Conservation (phyloP, 1,140 invertebrate genomes). For the Arion vulgaris region DNA sequence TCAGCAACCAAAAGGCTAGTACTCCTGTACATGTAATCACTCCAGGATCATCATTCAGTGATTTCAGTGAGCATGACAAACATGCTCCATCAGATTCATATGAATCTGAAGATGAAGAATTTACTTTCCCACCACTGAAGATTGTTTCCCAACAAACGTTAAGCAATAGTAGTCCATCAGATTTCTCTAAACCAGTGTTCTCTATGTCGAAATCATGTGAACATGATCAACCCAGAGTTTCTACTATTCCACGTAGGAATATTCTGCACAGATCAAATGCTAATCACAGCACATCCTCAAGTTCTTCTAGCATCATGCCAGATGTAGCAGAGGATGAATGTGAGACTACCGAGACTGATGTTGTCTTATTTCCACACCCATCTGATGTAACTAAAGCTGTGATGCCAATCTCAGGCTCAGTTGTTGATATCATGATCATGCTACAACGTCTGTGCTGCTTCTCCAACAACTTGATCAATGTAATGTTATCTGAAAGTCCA, state of each 20-base stretch:
- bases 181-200: slow-evolving; percentile 17
- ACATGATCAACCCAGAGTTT: background rate
- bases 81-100: background rate
- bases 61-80: background rate
- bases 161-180: background rate
- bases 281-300: slow-evolving; percentile 12
- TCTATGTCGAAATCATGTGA: background rate
- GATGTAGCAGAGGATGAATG: background rate
- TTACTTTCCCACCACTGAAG: slow-evolving; percentile 21
- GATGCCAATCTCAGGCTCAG: slow-evolving; percentile 58
- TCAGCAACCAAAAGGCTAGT: background rate
- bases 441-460: slow-evolving; percentile 54
- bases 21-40: background rate
- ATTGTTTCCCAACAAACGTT: background rate
- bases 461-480: background rate
- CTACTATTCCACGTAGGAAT: background rate
- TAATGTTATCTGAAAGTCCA: slow-evolving; percentile 33
- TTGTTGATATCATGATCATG: slow-evolving; percentile 58
- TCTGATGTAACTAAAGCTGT: slow-evolving; percentile 16
- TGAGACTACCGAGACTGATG: slow-evolving; percentile 37
- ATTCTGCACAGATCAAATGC: slow-evolving; percentile 7
- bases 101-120: slow-evolving; percentile 22
- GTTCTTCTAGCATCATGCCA: slow-evolving; percentile 11
- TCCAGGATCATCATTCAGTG: background rate
- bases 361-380: slow-evolving; percentile 40